Base-by-base conservation (phyloP, 2,797 vertebrate species). In the Sylvilagus floridanus region DNA sequence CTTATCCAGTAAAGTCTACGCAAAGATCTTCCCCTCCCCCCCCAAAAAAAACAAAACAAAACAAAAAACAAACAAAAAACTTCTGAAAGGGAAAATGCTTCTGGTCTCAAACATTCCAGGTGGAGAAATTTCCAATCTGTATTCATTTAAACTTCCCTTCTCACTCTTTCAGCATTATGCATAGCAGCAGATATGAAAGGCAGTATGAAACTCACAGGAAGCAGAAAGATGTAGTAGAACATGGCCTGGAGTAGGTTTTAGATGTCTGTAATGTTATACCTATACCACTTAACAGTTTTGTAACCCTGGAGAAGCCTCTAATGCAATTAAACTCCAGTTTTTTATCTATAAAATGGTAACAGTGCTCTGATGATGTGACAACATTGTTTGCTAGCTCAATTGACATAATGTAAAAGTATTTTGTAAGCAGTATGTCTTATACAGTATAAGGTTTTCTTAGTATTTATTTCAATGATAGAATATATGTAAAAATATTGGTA, bases 401-500 rank as follows among this genome's bases (percentile, higher is more conserved):
- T 68, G 54, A 95, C 93, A 88, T 83, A 90, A 84, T 16, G 4
- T 22, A 72, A 85, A 93, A 88, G 73, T 68, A 90, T 37, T 89
- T 69, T 91, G 26, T 1, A 93, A 92, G 71, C 4, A 86, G 11
- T 84, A 92, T 14, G 66, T 94, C 32, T 71, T 79, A 81, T 68
- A 66, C 88, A 81, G 63, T 1, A 72, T 21, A 73, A 62, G 62
- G 4, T 30, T 77, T 94, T 72, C 75, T 66, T 88, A 81, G 54
- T 57, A 66, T 78, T 68, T 88, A 93, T 65, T 93, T 87, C 35
- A 88, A 50, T 47, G 24, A 54, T 1, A 95, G 35, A 87, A 69
- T 72, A 84, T 2, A 4, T n/a, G 2, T 83, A 73, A 95, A 42
- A 91, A 78, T 90, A 77, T 4, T 82, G 1, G 17, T 68, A 76